Conservation (phyloP, 2,113 vertebrate genomes). For the Microtus montanus region DNA sequence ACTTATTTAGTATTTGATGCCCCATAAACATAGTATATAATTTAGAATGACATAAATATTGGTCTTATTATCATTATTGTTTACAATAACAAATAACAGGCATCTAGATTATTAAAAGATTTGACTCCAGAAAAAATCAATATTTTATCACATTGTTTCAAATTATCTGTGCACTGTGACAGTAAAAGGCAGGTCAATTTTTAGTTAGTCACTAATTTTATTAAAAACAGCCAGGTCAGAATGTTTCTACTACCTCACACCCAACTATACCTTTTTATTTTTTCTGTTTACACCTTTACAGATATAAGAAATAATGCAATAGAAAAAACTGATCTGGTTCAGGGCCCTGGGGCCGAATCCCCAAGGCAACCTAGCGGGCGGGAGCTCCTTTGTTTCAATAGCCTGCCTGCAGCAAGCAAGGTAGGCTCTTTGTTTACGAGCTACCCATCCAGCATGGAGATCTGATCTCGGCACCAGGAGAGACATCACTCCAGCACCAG, state of each 20-base stretch:
- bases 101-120: background rate
- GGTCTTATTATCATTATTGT: background rate
- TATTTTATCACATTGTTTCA: background rate
- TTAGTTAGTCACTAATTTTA: background rate
- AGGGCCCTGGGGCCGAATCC: too few species aligned
- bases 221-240: background rate
- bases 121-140: background rate
- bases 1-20: background rate
- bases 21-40: background rate
- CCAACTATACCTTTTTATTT: background rate
- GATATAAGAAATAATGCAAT: background rate
- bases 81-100: background rate
- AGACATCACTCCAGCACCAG: too few species aligned
- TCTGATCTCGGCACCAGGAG: too few species aligned
- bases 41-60: background rate
- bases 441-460: too few species aligned
- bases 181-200: background rate
- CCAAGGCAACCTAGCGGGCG: too few species aligned
- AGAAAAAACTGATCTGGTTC: background rate
- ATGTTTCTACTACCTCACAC: fast-evolving
- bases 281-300: background rate
- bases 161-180: background rate
- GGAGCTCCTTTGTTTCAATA: too few species aligned
- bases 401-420: too few species aligned
- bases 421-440: too few species aligned